These are phyloP conservation scores for Mus caroli DNA, from an alignment of 2,797 vertebrate genomes.

Conservation along the genomic window DNA sequence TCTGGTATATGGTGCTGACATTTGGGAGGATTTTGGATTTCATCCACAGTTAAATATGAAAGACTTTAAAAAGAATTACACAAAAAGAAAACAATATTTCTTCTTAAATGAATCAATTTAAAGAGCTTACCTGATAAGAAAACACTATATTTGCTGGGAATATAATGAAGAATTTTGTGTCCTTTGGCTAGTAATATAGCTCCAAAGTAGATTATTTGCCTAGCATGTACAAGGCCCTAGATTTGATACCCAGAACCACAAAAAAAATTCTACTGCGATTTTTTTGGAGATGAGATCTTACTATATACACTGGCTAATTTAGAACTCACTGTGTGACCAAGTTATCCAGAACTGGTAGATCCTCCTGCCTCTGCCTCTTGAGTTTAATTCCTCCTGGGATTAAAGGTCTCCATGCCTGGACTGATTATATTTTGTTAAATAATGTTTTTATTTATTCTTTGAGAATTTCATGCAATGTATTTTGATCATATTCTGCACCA, in stretches of 20 bases:
- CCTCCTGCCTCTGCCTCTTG: background rate
- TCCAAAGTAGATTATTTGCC: background rate
- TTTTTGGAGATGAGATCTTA: background rate
- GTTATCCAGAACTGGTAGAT: background rate
- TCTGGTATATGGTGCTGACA: background rate
- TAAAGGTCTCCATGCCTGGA: background rate
- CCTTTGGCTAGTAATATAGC: background rate
- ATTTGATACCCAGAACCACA: background rate
- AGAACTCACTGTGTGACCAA: background rate
- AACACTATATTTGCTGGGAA: background rate
- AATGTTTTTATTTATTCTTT: background rate
- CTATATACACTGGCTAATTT: background rate
- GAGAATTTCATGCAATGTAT: background rate
- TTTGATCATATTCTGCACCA: background rate
- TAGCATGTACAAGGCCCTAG: background rate
- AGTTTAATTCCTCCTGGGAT: background rate
- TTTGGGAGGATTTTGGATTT: background rate
- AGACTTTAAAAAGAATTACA: background rate
- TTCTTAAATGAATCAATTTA: slow-evolving; percentile 34
- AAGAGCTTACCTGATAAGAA: slow-evolving; percentile 36
- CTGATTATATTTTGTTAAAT: background rate
- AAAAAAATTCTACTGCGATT: background rate
- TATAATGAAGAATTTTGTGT: background rate
- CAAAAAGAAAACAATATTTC: background rate
- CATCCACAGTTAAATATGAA: background rate